Evolutionary conservation across 2,888 invertebrate genomes (phyloP).

Genomic region (Nycteola revayana): DNA sequence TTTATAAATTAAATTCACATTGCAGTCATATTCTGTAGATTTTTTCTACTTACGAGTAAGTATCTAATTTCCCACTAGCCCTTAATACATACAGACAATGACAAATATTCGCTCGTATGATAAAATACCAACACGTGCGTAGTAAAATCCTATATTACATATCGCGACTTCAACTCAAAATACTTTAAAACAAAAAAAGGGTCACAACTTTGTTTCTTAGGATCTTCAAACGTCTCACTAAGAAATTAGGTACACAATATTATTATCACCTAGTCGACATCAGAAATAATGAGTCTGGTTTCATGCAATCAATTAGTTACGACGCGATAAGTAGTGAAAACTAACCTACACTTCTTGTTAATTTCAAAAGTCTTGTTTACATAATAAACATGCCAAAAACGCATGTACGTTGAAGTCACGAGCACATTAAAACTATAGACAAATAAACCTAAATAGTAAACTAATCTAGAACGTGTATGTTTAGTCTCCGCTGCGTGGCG

Average conservation of each 20-base stretch:
- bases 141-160: slow-evolving; percentile 38
- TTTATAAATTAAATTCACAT: slow-evolving; percentile 23
- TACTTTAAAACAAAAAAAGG: no score
- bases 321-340: slow-evolving; percentile 2
- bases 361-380: no score
- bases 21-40: slow-evolving; percentile 24
- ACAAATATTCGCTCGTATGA: slow-evolving; percentile 28
- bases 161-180: slow-evolving; percentile 29
- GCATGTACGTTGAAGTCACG: slow-evolving; percentile 38
- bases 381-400: no score
- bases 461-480: slow-evolving; percentile 31
- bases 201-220: no score
- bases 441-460: slow-evolving; percentile 29
- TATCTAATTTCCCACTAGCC: slow-evolving; percentile 29
- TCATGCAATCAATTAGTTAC: slow-evolving; percentile 1
- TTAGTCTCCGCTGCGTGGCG: slow-evolving; percentile 72
- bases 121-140: slow-evolving; percentile 35
- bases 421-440: slow-evolving; percentile 33
- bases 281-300: no score
- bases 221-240: no score
- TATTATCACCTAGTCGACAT: no score
- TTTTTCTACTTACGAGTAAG: slow-evolving; percentile 26
- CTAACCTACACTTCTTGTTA: slow-evolving; percentile 10
- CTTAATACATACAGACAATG: slow-evolving; percentile 18
- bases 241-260: no score